Evolutionary conservation across 92 coral and sea anemone genomes (phyloP).

Genomic region (Diadumene lineata): DNA sequence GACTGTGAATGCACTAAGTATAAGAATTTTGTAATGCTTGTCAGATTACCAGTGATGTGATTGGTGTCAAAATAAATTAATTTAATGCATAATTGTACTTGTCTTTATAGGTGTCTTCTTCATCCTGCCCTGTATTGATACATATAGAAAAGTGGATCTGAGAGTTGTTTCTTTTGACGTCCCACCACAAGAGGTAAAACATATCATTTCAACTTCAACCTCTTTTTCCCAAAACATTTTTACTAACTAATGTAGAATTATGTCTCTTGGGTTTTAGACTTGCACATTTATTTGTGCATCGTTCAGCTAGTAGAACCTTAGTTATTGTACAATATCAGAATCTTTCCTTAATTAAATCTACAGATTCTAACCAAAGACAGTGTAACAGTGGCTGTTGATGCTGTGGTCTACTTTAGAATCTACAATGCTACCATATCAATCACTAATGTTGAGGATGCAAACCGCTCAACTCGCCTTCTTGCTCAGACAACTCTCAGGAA

Average conservation of each 20-base stretch:
- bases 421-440: constrained; percentile 89
- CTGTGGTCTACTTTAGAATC: constrained; percentile 91
- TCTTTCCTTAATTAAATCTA: neutral
- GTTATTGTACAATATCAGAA: too few species aligned
- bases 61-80: neutral
- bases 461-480: constrained; percentile 90
- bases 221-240: too few species aligned
- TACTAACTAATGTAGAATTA: too few species aligned
- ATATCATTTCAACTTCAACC: too few species aligned
- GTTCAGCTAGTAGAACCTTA: too few species aligned
- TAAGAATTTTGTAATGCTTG: neutral
- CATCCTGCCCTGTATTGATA: constrained; percentile 90
- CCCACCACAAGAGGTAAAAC: constrained; percentile 97
- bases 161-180: constrained; percentile 93
- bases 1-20: neutral
- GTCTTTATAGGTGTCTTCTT: constrained; percentile 73
- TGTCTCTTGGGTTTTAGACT: too few species aligned
- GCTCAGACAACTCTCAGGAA: constrained; percentile 94
- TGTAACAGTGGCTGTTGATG: constrained; percentile 96
- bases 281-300: too few species aligned
- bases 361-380: constrained; percentile 88
- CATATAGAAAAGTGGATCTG: constrained; percentile 87
- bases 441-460: constrained; percentile 88
- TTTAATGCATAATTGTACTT: neutral
- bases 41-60: too few species aligned